Percentiles rank a stretch among this genome's conserved stretches.
Evolutionary conservation across 2,888 invertebrate species (phyloP).

Genomic region (Laothoe populi): DNA sequence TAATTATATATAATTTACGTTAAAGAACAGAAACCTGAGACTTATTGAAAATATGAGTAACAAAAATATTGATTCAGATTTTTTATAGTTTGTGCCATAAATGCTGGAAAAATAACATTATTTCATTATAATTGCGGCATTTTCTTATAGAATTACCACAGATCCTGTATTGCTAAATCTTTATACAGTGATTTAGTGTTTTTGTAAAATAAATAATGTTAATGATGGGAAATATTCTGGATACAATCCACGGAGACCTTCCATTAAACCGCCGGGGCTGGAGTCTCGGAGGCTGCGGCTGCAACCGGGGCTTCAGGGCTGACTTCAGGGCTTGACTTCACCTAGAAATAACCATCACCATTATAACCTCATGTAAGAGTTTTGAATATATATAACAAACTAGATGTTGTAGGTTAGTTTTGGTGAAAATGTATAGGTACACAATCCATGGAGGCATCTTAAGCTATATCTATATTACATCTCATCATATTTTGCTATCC

Average conservation of each 20-base stretch:
- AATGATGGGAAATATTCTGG: conserved; percentile 14
- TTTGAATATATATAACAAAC: no score
- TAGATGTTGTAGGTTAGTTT: no score
- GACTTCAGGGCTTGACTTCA: conserved; percentile 38
- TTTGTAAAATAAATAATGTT: conserved; percentile 1
- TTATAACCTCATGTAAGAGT: background rate
- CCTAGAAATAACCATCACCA: conserved; percentile 38
- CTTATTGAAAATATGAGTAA: background rate
- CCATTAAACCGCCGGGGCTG: conserved; percentile 28
- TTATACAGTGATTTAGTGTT: background rate
- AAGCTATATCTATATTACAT: no score
- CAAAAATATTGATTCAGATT: background rate
- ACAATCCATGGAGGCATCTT: no score
- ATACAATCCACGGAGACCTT: conserved; percentile 28
- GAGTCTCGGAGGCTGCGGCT: conserved; percentile 52
- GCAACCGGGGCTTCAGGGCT: conserved; percentile 34
- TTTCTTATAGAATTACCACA: no score
- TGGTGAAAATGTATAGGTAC: no score
- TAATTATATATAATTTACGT: conserved; percentile 3
- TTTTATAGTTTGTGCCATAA: background rate
- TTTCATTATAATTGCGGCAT: no score
- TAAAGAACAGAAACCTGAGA: background rate
- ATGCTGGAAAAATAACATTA: background rate
- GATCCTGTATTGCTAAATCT: background rate
- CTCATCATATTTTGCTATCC: no score